These are phyloP conservation scores for Mallotus villosus DNA, from an alignment of 2,797 vertebrate genomes.

Conservation along the genomic window DNA sequence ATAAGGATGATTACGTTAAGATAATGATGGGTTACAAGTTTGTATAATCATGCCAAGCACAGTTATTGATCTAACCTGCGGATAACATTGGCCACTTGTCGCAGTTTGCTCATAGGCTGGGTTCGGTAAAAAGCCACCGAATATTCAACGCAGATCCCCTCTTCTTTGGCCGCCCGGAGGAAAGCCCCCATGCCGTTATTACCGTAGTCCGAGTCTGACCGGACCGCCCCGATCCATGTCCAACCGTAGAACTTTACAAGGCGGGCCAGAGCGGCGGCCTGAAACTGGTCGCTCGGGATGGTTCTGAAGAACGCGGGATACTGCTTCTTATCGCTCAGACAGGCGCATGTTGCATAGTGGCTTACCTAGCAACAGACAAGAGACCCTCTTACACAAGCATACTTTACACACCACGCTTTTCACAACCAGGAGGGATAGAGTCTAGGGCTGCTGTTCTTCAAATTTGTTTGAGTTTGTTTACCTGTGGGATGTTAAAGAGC, in stretches of 20 bases:
- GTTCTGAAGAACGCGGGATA: slow-evolving; percentile 74
- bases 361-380: slow-evolving; percentile 55
- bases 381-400: not conserved
- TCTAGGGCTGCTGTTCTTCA: no score
- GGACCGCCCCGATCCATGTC: slow-evolving; percentile 75
- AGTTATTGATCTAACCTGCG: slow-evolving; percentile 38
- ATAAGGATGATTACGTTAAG: not conserved
- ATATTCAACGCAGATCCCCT: slow-evolving; percentile 69
- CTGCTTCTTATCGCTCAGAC: slow-evolving; percentile 70
- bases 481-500: slow-evolving; percentile 64
- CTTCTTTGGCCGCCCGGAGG: slow-evolving; percentile 51
- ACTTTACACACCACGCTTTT: not conserved
- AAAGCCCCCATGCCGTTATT: slow-evolving; percentile 71
- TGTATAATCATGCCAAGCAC: not conserved
- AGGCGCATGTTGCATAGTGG: slow-evolving; percentile 72
- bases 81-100: slow-evolving; percentile 61
- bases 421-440: no score
- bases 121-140: slow-evolving; percentile 60
- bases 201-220: slow-evolving; percentile 71
- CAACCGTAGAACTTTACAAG: slow-evolving; percentile 72
- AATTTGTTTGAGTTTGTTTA: slow-evolving; percentile 25
- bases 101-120: slow-evolving; percentile 51
- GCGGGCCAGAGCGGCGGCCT: slow-evolving; percentile 64
- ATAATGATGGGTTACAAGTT: not conserved
- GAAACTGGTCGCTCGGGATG: slow-evolving; percentile 73